A percentile compares a stretch with the other conserved stretches of the same genome.
phyloP scores from a whole-genome alignment of 2,888 invertebrate species.

The Aelia acuminata region DNA sequence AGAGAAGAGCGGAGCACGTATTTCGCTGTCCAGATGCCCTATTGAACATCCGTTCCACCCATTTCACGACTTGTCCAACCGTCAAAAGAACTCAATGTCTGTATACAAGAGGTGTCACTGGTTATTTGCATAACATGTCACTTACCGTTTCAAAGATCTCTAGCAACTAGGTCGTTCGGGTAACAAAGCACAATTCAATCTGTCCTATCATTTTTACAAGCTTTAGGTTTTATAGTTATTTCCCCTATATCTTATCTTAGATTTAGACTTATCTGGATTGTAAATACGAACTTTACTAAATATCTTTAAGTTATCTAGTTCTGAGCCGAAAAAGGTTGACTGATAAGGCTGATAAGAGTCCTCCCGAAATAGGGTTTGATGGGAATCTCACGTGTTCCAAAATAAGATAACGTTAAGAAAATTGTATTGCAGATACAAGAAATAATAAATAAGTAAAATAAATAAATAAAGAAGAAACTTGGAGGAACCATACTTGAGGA shows the following conservation, averaged over 20 bases:
- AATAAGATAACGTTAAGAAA: neutral
- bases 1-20: neutral
- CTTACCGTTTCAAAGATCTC: neutral
- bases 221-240: neutral
- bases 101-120: neutral
- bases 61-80: neutral
- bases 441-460: too few species aligned
- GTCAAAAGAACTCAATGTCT: neutral
- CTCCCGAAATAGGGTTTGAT: neutral
- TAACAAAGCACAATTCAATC: neutral
- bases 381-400: neutral
- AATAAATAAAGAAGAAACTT: too few species aligned
- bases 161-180: neutral
- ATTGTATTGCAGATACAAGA: neutral
- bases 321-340: neutral
- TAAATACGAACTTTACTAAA: neutral
- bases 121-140: neutral
- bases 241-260: neutral
- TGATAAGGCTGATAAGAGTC: neutral
- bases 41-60: neutral
- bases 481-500: too few species aligned
- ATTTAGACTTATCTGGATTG: neutral
- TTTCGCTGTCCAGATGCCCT: neutral
- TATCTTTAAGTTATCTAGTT: neutral
- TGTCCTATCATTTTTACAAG: neutral